phyloP scores from a whole-genome alignment of 1,140 invertebrate genomes.

The Vanessa tameamea region DNA sequence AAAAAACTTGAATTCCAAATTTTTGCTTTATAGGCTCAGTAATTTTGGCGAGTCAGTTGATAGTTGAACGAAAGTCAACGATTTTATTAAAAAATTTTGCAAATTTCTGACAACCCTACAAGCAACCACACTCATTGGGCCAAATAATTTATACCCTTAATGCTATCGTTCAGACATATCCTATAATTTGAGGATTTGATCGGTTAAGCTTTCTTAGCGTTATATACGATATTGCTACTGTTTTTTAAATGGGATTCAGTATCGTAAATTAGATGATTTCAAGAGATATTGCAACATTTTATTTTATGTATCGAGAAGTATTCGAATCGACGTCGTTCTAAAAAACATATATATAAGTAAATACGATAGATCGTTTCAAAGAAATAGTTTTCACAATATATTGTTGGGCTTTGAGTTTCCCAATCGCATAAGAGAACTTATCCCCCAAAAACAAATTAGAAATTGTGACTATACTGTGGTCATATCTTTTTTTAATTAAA shows the following conservation, averaged over 20 bases:
- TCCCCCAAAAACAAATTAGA: no score
- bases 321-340: background rate
- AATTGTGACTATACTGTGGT: no score
- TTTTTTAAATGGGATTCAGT: conserved; percentile 27
- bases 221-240: conserved; percentile 36
- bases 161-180: conserved; percentile 33
- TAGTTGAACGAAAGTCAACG: no score
- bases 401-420: no score
- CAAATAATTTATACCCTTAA: conserved; percentile 42
- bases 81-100: background rate
- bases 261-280: conserved; percentile 26
- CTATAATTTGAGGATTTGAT: conserved; percentile 42
- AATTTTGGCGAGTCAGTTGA: no score
- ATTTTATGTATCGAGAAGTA: background rate
- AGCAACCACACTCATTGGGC: conserved; percentile 3
- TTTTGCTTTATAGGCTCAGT: no score
- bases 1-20: no score
- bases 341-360: background rate
- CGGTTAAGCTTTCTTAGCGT: conserved; percentile 32
- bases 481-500: no score
- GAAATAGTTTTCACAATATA: no score
- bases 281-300: conserved; percentile 17
- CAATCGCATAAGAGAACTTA: no score
- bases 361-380: no score
- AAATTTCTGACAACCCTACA: background rate